A percentile compares a stretch with the other conserved stretches of the same genome.
These are phyloP conservation scores for Volucella inflata DNA, from an alignment of 2,888 invertebrate genomes.

Conservation along the genomic window DNA sequence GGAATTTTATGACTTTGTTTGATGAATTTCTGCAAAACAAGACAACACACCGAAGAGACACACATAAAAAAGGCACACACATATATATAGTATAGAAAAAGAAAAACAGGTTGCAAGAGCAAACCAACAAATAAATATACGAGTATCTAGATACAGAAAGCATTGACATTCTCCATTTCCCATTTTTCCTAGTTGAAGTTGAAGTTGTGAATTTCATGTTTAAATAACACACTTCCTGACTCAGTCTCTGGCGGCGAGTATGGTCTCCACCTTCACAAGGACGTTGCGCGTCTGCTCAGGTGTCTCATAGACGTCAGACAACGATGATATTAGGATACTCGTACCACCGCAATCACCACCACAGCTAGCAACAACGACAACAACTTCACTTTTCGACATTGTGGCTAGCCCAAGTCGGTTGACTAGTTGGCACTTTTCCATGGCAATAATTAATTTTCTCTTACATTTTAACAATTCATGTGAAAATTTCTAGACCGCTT, in stretches of 20 bases:
- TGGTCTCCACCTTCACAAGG: too few species aligned
- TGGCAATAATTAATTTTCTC: slow-evolving; percentile 67
- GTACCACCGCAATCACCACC: too few species aligned
- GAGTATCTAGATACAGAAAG: slow-evolving; percentile 36
- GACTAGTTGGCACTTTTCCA: slow-evolving; percentile 74
- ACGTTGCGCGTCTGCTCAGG: too few species aligned
- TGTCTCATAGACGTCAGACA: slow-evolving; percentile 4
- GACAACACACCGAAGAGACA: slow-evolving; percentile 7
- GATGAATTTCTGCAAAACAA: slow-evolving; percentile 76
- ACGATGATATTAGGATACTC: slow-evolving; percentile 4
- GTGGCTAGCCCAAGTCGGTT: slow-evolving; percentile 47
- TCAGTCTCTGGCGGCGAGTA: background rate
- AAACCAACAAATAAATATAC: background rate
- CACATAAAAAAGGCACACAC: slow-evolving; percentile 1
- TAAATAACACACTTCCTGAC: slow-evolving; percentile 56
- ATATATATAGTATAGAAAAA: slow-evolving; percentile 29
- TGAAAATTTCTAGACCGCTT: slow-evolving; percentile 63
- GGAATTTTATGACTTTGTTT: slow-evolving; percentile 72
- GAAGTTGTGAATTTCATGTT: slow-evolving; percentile 54
- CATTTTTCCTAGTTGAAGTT: slow-evolving; percentile 29
- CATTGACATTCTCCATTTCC: slow-evolving; percentile 38
- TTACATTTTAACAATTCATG: slow-evolving; percentile 68
- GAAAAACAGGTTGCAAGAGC: background rate
- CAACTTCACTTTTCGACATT: slow-evolving; percentile 40
- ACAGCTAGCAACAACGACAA: background rate